Conservation (phyloP, 2,113 vertebrate genomes). For the Burhinus oedicnemus region DNA sequence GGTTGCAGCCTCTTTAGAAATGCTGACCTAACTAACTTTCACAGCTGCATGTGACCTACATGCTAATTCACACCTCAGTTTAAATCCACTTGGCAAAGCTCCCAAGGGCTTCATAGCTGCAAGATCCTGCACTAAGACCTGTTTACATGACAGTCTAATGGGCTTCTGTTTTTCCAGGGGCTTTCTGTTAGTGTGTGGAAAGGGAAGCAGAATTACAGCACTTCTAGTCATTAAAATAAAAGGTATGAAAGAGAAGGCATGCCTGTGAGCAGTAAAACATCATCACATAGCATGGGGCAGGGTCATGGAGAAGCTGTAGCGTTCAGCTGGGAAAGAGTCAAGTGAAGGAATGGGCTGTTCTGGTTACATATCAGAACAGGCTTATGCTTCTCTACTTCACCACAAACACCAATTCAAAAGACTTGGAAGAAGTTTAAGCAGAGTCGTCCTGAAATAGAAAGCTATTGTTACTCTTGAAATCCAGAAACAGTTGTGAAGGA, state of each 20-base stretch:
- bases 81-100: background rate
- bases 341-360: background rate
- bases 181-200: background rate
- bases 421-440: slow-evolving; percentile 3
- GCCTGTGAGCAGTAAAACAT: background rate
- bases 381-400: background rate
- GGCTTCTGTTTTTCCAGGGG: background rate
- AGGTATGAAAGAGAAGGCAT: background rate
- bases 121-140: background rate
- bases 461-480: background rate
- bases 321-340: background rate
- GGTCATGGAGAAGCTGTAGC: background rate
- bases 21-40: background rate
- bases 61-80: background rate
- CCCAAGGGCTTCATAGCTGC: background rate
- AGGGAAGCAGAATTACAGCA: background rate
- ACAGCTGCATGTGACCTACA: background rate
- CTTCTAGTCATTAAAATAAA: background rate
- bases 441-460: background rate
- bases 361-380: background rate
- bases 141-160: background rate
- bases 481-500: background rate
- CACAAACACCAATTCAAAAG: background rate
- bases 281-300: background rate
- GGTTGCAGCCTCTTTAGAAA: background rate